Evolutionary conservation across 2,888 invertebrate species (phyloP).

Genomic region (Rhimphoctona megacephalus): DNA sequence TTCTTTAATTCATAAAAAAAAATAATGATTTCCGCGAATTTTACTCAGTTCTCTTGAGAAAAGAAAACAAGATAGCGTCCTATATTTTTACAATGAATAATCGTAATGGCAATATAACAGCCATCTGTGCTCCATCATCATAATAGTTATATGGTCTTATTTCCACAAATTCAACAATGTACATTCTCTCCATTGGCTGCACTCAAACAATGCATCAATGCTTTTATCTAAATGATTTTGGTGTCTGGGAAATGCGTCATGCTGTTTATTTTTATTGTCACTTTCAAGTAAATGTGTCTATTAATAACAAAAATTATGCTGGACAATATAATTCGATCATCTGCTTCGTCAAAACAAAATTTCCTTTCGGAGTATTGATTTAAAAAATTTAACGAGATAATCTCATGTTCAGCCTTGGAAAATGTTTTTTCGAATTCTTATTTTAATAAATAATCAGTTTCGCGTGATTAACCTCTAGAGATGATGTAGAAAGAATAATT

Average conservation of each 20-base stretch:
- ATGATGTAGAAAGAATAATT: not conserved
- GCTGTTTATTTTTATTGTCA: constrained; percentile 12
- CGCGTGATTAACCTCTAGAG: not conserved
- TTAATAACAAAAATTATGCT: constrained; percentile 18
- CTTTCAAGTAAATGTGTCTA: constrained; percentile 6
- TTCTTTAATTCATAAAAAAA: constrained; percentile 22
- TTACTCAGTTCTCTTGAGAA: not conserved
- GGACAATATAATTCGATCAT: constrained; percentile 1
- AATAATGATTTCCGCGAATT: constrained; percentile 3
- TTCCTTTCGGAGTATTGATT: not conserved
- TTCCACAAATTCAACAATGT: constrained; percentile 24
- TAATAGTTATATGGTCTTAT: not conserved
- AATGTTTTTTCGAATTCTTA: constrained; percentile 28
- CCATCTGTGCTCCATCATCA: constrained; percentile 16
- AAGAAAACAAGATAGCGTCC: constrained; percentile 31
- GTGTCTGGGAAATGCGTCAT: constrained; percentile 31
- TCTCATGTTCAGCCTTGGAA: not conserved
- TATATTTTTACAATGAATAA: constrained; percentile 61
- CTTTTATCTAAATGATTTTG: not conserved
- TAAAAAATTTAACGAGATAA: constrained; percentile 2
- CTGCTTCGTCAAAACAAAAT: constrained; percentile 10
- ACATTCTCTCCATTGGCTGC: constrained; percentile 25
- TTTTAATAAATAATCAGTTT: constrained; percentile 3
- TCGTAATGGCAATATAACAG: constrained; percentile 22
- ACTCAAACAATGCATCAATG: constrained; percentile 20